Conservation (phyloP, 2,113 vertebrate genomes). For the Barbus barbus region DNA sequence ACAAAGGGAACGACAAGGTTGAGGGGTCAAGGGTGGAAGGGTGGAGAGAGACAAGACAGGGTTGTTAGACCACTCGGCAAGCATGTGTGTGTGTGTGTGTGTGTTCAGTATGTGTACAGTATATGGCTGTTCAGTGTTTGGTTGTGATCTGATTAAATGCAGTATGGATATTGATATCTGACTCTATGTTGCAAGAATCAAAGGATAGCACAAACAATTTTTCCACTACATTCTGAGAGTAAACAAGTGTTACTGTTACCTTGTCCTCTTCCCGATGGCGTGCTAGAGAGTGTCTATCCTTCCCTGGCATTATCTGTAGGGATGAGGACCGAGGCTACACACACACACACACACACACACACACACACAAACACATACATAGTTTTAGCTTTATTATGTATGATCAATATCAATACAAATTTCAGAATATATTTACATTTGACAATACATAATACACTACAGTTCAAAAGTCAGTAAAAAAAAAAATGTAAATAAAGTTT, state of each 20-base stretch:
- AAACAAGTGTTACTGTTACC: constrained; percentile 12
- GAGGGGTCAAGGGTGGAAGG: constrained; percentile 47
- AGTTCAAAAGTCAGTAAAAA: neutral
- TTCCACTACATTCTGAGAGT: neutral
- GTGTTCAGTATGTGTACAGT: constrained; percentile 12
- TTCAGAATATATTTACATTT: neutral
- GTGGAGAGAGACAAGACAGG: constrained; percentile 78
- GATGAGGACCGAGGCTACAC: constrained; percentile 58
- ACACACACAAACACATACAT: neutral
- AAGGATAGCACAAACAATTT: neutral
- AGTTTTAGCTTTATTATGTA: neutral
- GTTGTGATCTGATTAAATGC: neutral
- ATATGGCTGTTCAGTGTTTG: constrained; percentile 7
- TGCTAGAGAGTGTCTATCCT: constrained; percentile 36
- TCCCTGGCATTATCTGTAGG: constrained; percentile 46
- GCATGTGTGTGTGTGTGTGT: constrained; percentile 36
- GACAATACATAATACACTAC: neutral
- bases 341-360: constrained; percentile 28
- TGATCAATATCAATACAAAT: neutral
- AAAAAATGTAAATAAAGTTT: no score
- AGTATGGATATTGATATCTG: neutral
- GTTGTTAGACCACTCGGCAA: constrained; percentile 85
- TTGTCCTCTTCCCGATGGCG: constrained; percentile 44
- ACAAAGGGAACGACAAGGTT: constrained; percentile 62
- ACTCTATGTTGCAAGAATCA: neutral